Evolutionary conservation across 2,113 vertebrate genomes (phyloP).

Genomic region (Chaetorhynchus papuensis): DNA sequence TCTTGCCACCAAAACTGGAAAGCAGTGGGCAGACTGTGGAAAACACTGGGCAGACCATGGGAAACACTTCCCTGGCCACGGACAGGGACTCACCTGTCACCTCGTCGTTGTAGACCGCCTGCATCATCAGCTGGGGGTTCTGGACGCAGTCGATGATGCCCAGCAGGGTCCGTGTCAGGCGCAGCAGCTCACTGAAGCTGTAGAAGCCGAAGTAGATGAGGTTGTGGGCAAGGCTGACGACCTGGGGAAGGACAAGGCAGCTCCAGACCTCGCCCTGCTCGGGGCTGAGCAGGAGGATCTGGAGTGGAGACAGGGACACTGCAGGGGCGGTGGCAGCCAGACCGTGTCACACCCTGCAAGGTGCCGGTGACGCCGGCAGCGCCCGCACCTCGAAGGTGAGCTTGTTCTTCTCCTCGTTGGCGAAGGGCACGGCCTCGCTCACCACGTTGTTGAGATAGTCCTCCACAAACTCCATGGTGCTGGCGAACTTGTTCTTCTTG

Average conservation of each 20-base stretch:
- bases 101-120: slow-evolving; percentile 77
- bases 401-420: slow-evolving; percentile 96
- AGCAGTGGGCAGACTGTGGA: neutral
- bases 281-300: neutral
- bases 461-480: slow-evolving; percentile 96
- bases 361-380: accelerated
- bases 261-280: neutral
- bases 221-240: slow-evolving; percentile 93
- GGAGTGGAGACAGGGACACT: accelerated
- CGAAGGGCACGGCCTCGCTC: slow-evolving; percentile 89
- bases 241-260: slow-evolving; percentile 68
- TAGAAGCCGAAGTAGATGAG: slow-evolving; percentile 99
- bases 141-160: slow-evolving; percentile 95
- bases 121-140: slow-evolving; percentile 72
- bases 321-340: neutral
- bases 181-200: slow-evolving; percentile 94
- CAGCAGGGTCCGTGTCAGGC: slow-evolving; percentile 90
- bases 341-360: accelerated
- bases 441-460: slow-evolving; percentile 96
- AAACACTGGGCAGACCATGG: neutral
- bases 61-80: neutral
- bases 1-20: neutral
- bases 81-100: slow-evolving; percentile 71
- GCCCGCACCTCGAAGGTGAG: slow-evolving; percentile 89
- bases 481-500: slow-evolving; percentile 97